Conservation (phyloP, 2,113 vertebrate species). For the Stictonetta naevosa region DNA sequence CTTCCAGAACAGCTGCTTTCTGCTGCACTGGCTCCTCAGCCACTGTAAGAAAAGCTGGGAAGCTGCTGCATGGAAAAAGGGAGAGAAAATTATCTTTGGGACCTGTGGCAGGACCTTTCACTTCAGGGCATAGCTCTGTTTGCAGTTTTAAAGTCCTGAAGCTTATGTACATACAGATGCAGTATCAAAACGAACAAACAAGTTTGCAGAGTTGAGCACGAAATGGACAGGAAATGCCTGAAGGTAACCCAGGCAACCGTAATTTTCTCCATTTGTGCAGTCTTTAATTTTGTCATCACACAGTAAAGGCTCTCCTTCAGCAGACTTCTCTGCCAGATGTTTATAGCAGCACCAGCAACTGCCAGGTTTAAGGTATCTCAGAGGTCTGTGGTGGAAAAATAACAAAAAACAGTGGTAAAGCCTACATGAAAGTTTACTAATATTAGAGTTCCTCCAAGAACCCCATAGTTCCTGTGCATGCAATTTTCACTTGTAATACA, state of each 20-base stretch:
- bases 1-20: not conserved
- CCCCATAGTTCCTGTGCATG: not conserved
- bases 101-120: not conserved
- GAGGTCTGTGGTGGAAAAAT: not conserved
- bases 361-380: not conserved
- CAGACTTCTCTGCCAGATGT: constrained; percentile 29
- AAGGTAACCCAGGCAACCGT: constrained; percentile 46
- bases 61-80: not conserved
- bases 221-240: constrained; percentile 49
- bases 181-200: not conserved
- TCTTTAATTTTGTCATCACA: constrained; percentile 39
- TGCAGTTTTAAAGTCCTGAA: not conserved
- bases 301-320: not conserved
- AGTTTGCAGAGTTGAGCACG: not conserved
- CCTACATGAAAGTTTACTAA: not conserved
- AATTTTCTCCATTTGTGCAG: constrained; percentile 53
- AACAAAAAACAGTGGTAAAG: not conserved
- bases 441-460: not conserved
- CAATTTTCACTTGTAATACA: not conserved
- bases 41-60: not conserved
- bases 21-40: not conserved
- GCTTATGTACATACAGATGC: not conserved
- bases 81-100: not conserved
- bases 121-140: constrained; percentile 2
- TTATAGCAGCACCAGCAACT: not conserved